Conservation (phyloP, 2,888 invertebrate species). For the Mesopsocus fuscifrons region DNA sequence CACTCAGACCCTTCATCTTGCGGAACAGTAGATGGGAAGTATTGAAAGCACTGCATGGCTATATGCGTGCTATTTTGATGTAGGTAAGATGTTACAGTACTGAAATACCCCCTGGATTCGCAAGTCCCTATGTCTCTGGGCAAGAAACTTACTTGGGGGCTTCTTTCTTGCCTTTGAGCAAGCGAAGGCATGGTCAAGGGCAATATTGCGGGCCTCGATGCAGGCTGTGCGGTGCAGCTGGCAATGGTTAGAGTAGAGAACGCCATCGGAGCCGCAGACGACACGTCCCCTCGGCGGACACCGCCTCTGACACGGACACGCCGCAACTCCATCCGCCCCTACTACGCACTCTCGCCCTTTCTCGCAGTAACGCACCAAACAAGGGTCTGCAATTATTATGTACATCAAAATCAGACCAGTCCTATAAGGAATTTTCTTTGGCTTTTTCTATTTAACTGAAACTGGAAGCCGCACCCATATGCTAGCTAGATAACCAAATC, state of each 20-base stretch:
- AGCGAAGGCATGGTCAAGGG: conserved; percentile 32
- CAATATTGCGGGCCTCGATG: conserved; percentile 31
- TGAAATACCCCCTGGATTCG: no score
- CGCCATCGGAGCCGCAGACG: conserved; percentile 47
- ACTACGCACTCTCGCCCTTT: conserved; percentile 42
- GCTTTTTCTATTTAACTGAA: no score
- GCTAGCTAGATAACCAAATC: no score
- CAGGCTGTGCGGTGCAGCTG: conserved; percentile 44
- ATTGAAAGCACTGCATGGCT: no score
- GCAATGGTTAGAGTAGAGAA: conserved; percentile 45
- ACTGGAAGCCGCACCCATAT: no score
- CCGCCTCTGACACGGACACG: conserved; percentile 40
- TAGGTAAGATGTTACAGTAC: no score
- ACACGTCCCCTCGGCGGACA: conserved; percentile 35
- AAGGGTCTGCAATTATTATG: conserved; percentile 43
- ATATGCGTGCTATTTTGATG: no score
- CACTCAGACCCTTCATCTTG: no score
- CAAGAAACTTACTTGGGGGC: not conserved
- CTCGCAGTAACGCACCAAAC: conserved; percentile 41
- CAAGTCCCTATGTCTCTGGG: no score
- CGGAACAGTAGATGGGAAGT: no score
- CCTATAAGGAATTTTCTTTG: no score
- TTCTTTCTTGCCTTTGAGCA: conserved; percentile 28
- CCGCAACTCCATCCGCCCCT: conserved; percentile 27
- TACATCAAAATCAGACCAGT: no score